Base-by-base conservation (phyloP, 2,113 vertebrate genomes). In the Malurus melanocephalus region DNA sequence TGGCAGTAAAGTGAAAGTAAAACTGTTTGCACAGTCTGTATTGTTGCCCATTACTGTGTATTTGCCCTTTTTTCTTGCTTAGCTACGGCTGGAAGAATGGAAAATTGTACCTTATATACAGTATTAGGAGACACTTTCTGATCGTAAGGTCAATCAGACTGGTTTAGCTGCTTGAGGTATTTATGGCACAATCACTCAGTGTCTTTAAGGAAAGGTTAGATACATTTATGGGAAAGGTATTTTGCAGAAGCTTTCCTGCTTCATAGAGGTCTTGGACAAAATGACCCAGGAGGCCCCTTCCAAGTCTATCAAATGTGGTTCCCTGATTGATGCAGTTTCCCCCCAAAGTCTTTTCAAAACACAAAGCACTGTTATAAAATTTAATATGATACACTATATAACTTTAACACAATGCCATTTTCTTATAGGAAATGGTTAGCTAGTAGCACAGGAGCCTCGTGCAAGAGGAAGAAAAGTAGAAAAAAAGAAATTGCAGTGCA, bases 191-290 rank as follows among this genome's bases (percentile, higher is more conserved):
- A 86, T 94, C 94, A 90, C 88, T 94, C 95, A 93, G 84, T 90
- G 90, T 93, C 94, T 93, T 93, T 93, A 95, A 85, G 90, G 90
- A 93, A 94, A 94, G 93, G 94, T 94, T 96, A 96, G 88, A 62
- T 94, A 96, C 92, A 69, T 95, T 94, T 96, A 95, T 93, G 88
- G 79, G 79, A 69, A 94, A 83, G 69, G 88, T 56, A 92, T 90
- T 94, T 94, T 90, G 93, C 86, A 51, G 83, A 95, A 94, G 76
- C 83, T 85, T 94, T 92, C 91, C 79, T 52, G 76, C 79, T 95
- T 95, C 94, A 82, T 16, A 82, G 94, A 92, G 94, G 93, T 95
- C 93, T 89, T 89, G 91, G 91, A 84, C 91, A 95, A 93, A 94
- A 93, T 90, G 94, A 94, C 94, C 93, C 94, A 94, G 78, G 95